Base-by-base conservation (phyloP, 2,888 invertebrate species). In the Cheilosia pagana region DNA sequence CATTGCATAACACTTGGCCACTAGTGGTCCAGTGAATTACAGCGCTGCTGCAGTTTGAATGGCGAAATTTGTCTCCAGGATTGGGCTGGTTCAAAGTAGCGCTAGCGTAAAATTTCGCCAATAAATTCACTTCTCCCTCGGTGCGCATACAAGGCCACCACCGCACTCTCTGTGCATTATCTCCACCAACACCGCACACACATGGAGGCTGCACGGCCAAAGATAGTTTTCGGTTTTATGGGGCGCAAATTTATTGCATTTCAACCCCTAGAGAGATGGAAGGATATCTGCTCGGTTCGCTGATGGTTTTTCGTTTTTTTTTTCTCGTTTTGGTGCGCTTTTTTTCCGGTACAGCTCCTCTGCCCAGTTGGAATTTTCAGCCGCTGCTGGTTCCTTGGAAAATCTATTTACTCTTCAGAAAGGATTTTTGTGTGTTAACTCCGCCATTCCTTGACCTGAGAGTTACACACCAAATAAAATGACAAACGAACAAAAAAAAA, bases 171-270 rank as follows among this genome's bases (percentile, higher is more conserved):
- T 41, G 23, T 14, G 12, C 50, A 57, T 48, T 23, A 21, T 35
- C 23, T 28, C 72, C 83, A 68, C 79, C 63, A 57, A 76, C 75
- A 85, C 83, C 83, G 62, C 75, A 65, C 70, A 65, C 70, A 59
- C 28, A 45, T 25, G 57, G 10, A 16, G 45, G 52, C 52, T 35
- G 72, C 83, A 75, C 55, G 71, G 60, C 75, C 75, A 65, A 81
- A 76, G 85, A 85, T 76, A 85, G 81, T 85, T 85, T 78, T 85
- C 62, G 89, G 91, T 91, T 91, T 90, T 90, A 91, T 90, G 90
- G 91, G 88, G 90, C 90, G 89, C 89, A 89, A 90, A 90, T 90
- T 90, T 90, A 91, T 91, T 90, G 89, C 87, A 87, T 87, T 88
- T 85, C 74, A 85, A 71, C 85, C 85, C 85, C 85, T 67, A 76